Evolutionary conservation across 2,113 vertebrate species (phyloP), one percentile per base, ranked within the genome.

Genomic region (Alethe castanea): DNA sequence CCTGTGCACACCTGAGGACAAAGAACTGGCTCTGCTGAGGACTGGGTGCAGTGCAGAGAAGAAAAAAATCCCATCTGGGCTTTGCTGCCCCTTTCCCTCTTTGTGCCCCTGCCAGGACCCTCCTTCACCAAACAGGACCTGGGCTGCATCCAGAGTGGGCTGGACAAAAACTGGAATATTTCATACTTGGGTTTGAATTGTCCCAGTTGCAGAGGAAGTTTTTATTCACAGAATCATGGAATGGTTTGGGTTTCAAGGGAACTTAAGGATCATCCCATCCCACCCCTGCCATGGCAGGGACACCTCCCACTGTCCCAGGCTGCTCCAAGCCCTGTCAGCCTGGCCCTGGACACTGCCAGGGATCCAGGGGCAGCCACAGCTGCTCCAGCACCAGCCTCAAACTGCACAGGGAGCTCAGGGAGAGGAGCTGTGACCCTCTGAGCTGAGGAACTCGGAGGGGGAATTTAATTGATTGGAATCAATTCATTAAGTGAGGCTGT

Each of bases 261-360:
- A 9, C 5, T 47, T 13, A 29, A 78, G 7, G 31, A 16, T 4
- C 5, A 29, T 12, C 65, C 40, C 4, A 13, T 16, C 1, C 17
- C 57, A 33, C 20, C 33, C 26, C 31, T 35, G 35, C 52, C 52
- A 11, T 7, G 61, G 44, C 72, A 77, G 54, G 72, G 56, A 70
- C 56, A n/a, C 19, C 48, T 79, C 0, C 54, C 40, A 40, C 28
- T 7, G 11, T 19, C 29, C 73, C 84, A 70, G n/a, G 29, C 0
- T n/a, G 40, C 24, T 78, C 56, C 54, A 5, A 60, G 5, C 12
- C 40, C n/a, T n/a, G n/a, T n/a, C 65, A 42, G 12, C 47, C 84
- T 53, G 64, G 47, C 54, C 47, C 54, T 2, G 73, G 73, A 0
- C 74, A 71, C 24, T 64, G 5, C 24, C 65, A 80, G 85, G 65